These are phyloP conservation scores for Enteromius mattozi DNA, from an alignment of 2,797 vertebrate genomes.

Conservation along the genomic window DNA sequence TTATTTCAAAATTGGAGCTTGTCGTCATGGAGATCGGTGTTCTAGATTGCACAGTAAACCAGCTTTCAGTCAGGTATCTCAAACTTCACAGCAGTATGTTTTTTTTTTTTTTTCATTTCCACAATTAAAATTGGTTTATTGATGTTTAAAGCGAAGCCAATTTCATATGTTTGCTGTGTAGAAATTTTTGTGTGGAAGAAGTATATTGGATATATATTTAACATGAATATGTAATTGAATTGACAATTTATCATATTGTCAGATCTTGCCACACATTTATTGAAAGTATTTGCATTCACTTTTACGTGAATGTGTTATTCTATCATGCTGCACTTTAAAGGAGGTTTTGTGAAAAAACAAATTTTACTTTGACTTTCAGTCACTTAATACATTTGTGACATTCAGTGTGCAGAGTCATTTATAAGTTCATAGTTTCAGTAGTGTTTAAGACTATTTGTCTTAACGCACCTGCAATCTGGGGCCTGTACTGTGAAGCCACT, in stretches of 20 bases:
- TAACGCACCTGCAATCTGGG: neutral
- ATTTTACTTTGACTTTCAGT: neutral
- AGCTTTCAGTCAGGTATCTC: slow-evolving; percentile 88
- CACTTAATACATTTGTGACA: neutral
- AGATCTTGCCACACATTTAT: neutral
- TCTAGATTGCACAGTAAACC: slow-evolving; percentile 98
- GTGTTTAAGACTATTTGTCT: neutral
- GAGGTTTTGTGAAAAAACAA: neutral
- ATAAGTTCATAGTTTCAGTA: neutral
- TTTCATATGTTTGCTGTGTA: neutral
- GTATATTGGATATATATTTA: neutral
- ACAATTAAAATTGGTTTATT: neutral
- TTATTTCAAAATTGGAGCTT: slow-evolving; percentile 98
- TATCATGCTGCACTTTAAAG: neutral
- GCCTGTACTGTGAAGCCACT: neutral
- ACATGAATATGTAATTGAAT: neutral
- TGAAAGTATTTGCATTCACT: neutral
- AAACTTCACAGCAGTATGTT: neutral
- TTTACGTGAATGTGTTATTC: neutral
- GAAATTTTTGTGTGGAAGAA: neutral
- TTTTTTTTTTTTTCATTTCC: neutral
- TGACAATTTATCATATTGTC: neutral
- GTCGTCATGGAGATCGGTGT: slow-evolving; percentile 97
- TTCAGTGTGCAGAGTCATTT: neutral
- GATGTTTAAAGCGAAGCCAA: neutral